Evolutionary conservation across 2,113 vertebrate species (phyloP), one percentile per base, ranked within the genome.

Genomic region (Aldabrachelys gigantea): DNA sequence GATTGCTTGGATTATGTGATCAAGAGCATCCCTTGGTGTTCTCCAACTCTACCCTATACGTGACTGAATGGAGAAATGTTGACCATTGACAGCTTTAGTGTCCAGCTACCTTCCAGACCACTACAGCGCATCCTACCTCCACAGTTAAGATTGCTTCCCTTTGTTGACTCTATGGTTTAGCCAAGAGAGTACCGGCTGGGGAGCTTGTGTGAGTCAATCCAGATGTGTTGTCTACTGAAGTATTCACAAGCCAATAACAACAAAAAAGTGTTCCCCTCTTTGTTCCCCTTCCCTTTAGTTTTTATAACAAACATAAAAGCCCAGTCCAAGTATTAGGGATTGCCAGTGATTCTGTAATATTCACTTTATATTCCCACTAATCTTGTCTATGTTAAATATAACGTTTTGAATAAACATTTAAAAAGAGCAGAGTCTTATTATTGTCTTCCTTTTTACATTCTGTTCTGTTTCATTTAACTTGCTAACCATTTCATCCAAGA

Each of bases 1-100:
- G 62, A 69, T n/a, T n/a, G n/a, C n/a, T n/a, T n/a, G n/a, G n/a
- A n/a, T n/a, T n/a, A n/a, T 6, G 22, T 5, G 53, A 72, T 1
- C 0, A 0, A 49, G 52, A 56, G 52, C 80, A 54, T 44, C 6
- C 1, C 22, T 88, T 0, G 0, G 25, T 75, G 80, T 29, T 72
- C 85, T 78, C 13, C 78, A 84, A 12, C 29, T 62, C 11, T 31
- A 62, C 6, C 12, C 62, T n/a, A 44, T 10, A 0, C 8, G 25
- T 78, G 16, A 6, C 41, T 84, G 72, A 56, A 8, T 83, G 84
- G 57, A n/a, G 35, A 69, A 69, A 19, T 69, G 31, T 69, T 69
- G 17, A 69, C 17, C 4, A n/a, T 69, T 69, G 62, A 19, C 8
- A 8, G 17, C 31, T 21, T 17, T 69, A 69, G 35, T n/a, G 31